These are phyloP conservation scores for Epizoanthus illoricatus DNA, from an alignment of 92 coral and sea anemone genomes.

Conservation along the genomic window DNA sequence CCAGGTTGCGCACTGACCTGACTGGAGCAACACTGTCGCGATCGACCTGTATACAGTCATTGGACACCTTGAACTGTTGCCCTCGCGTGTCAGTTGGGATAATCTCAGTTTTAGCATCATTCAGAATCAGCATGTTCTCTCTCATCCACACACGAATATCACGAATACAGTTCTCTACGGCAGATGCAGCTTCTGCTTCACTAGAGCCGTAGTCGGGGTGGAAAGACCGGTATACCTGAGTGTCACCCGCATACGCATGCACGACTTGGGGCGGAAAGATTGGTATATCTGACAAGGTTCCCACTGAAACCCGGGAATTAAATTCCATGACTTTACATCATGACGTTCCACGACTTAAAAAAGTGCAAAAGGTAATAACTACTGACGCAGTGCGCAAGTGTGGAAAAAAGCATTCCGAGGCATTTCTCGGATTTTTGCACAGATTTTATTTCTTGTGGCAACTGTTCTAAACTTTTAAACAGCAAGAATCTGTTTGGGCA, in stretches of 20 bases:
- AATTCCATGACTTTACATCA: no score
- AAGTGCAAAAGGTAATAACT: no score
- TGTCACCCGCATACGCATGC: constrained; percentile 48
- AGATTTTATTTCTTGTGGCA: no score
- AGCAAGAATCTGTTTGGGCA: no score
- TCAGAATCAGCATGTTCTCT: constrained; percentile 11
- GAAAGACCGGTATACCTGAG: constrained; percentile 22
- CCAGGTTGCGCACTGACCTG: constrained; percentile 14
- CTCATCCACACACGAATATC: constrained; percentile 30
- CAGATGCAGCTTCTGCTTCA: constrained; percentile 39
- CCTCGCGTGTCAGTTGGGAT: constrained; percentile 24
- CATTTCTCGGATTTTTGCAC: no score
- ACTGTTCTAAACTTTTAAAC: no score
- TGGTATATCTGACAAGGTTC: no score
- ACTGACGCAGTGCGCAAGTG: no score
- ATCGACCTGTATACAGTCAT: constrained; percentile 19
- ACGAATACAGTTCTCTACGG: constrained; percentile 30
- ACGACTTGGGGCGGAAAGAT: no score
- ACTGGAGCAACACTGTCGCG: constrained; percentile 25
- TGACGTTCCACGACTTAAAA: no score
- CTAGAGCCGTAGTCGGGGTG: constrained; percentile 3
- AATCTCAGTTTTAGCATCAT: constrained; percentile 41
- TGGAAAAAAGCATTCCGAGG: no score
- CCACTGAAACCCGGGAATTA: no score
- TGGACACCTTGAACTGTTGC: constrained; percentile 36